Evolutionary conservation across 1,140 invertebrate genomes (phyloP).

Genomic region (Cardiocondyla obscurior): DNA sequence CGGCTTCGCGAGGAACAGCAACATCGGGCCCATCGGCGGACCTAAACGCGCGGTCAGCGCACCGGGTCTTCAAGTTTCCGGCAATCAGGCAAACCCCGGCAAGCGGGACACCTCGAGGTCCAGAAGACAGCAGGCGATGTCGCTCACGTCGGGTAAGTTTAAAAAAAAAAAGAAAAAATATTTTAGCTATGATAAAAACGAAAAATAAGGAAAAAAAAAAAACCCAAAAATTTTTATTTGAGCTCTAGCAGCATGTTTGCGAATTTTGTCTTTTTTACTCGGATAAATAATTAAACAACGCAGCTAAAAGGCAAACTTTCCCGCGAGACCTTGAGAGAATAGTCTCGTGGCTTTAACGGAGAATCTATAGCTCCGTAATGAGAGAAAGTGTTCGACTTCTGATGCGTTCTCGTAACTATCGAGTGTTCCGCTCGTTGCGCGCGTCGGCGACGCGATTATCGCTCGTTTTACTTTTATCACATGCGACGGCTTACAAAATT

Average conservation of each 20-base stretch:
- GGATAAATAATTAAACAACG: neutral
- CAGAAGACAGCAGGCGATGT: constrained; percentile 81
- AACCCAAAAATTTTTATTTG: too few relatives aligned
- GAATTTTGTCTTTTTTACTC: neutral
- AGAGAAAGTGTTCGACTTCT: constrained; percentile 18
- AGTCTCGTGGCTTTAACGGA: neutral
- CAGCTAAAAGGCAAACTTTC: neutral
- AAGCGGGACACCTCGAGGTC: constrained; percentile 76
- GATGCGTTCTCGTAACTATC: neutral
- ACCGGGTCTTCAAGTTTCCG: constrained; percentile 87
- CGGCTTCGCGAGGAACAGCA: constrained; percentile 86
- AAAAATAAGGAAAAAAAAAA: too few relatives aligned
- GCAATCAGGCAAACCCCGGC: constrained; percentile 68
- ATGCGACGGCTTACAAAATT: neutral
- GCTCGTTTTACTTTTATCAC: neutral
- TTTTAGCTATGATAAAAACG: too few relatives aligned
- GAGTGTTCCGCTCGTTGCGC: too few relatives aligned
- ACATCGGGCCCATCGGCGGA: constrained; percentile 80
- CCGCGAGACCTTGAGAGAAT: neutral
- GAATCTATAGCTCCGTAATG: neutral
- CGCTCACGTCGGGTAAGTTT: constrained; percentile 84
- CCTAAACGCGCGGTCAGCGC: constrained; percentile 89
- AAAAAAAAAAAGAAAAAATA: too few relatives aligned
- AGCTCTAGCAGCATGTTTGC: neutral
- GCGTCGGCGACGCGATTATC: too few relatives aligned